phyloP scores from a whole-genome alignment of 92 coral and sea anemone genomes.

The Ricordea florida region DNA sequence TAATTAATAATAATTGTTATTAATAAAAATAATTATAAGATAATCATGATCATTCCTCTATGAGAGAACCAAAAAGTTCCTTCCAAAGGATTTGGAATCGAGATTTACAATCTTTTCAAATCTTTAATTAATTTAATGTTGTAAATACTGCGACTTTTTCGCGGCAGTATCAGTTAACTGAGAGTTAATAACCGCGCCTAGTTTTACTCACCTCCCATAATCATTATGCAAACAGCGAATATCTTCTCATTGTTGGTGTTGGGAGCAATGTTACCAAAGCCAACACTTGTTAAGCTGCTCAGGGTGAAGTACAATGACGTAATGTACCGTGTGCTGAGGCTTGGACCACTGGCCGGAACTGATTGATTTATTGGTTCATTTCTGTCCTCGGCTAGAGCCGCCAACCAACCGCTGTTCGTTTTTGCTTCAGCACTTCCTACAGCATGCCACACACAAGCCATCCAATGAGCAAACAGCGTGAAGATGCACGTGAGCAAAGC shows the following conservation, averaged over 20 bases:
- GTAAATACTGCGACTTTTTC: no score
- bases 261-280: constrained; percentile 85
- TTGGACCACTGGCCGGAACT: constrained; percentile 24
- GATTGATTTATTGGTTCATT: constrained; percentile 20
- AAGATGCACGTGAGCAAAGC: constrained; percentile 75
- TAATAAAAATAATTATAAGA: no score
- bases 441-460: constrained; percentile 90
- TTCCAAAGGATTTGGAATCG: no score
- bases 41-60: no score
- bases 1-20: no score
- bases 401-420: constrained; percentile 66
- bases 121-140: no score
- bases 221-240: constrained; percentile 74
- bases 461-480: constrained; percentile 81
- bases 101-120: no score
- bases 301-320: constrained; percentile 79
- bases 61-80: neutral
- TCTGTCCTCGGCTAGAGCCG: constrained; percentile 53
- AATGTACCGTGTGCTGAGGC: constrained; percentile 62
- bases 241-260: constrained; percentile 75
- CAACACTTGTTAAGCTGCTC: constrained; percentile 85
- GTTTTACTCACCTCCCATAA: constrained; percentile 68
- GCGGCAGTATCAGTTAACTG: no score
- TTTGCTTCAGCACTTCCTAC: constrained; percentile 60
- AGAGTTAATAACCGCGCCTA: neutral